Percentiles rank a stretch among this genome's conserved stretches.
These are phyloP conservation scores for Spinus pinus DNA, from an alignment of 2,797 vertebrate species.

Conservation along the genomic window DNA sequence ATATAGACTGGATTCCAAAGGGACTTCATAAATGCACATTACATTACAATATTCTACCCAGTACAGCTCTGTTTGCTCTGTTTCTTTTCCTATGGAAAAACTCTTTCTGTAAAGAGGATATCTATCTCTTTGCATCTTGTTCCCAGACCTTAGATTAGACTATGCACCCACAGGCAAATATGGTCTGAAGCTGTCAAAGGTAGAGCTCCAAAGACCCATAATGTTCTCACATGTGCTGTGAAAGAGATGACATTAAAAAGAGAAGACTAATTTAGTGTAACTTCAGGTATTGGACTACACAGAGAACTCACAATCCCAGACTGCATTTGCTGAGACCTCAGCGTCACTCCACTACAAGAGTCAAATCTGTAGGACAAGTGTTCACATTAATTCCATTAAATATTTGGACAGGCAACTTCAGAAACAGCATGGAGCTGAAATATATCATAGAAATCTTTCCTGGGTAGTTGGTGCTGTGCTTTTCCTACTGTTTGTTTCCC, in stretches of 20 bases:
- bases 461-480: background rate
- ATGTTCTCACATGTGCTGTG: background rate
- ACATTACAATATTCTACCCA: conserved; percentile 1
- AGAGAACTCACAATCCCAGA: background rate
- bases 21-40: background rate
- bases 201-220: background rate
- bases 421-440: background rate
- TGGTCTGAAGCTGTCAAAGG: background rate
- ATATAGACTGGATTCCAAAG: background rate
- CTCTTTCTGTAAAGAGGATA: background rate
- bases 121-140: background rate
- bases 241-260: background rate
- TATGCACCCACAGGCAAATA: background rate
- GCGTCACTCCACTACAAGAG: background rate
- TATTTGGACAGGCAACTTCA: background rate
- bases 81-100: conserved; percentile 15
- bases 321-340: background rate
- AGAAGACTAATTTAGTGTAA: background rate
- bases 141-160: background rate
- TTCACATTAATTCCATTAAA: background rate
- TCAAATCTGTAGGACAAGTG: background rate
- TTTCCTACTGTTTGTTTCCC: background rate
- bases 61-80: background rate
- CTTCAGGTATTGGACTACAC: background rate
- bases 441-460: background rate